A percentile compares a stretch with the other conserved stretches of the same genome.
Evolutionary conservation across 2,113 vertebrate species (phyloP).

Genomic region (Hassar affinis): DNA sequence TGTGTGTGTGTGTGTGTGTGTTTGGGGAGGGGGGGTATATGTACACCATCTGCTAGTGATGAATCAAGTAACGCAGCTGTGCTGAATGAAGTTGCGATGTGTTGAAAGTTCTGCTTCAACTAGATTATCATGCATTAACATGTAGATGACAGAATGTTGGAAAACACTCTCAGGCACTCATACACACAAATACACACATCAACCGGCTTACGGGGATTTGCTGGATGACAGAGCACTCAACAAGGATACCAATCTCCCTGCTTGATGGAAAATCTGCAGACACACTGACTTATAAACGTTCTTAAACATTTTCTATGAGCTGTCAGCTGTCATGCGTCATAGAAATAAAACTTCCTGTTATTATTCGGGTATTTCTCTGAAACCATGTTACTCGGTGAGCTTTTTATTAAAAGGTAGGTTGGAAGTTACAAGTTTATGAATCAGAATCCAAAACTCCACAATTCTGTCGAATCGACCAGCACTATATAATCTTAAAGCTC

Average conservation of each 20-base stretch:
- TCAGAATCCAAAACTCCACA: not conserved
- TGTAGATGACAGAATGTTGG: constrained; percentile 29
- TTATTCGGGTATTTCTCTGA: not conserved
- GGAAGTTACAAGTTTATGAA: not conserved
- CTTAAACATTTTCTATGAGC: not conserved
- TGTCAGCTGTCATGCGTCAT: not conserved
- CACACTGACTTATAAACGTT: constrained; percentile 26
- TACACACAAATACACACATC: constrained; percentile 57
- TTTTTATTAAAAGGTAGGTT: not conserved
- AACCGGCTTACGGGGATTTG: constrained; percentile 59
- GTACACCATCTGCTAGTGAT: constrained; percentile 35
- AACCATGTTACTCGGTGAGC: not conserved
- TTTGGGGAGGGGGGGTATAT: constrained; percentile 5
- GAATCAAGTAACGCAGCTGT: constrained; percentile 28
- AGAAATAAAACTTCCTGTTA: too few species aligned
- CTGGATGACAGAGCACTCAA: constrained; percentile 71
- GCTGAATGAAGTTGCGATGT: constrained; percentile 26
- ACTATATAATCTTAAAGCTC: not conserved
- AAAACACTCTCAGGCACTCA: not conserved
- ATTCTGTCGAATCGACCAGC: too few species aligned
- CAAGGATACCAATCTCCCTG: constrained; percentile 66
- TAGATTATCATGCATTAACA: constrained; percentile 4
- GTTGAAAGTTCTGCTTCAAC: constrained; percentile 2
- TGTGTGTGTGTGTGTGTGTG: constrained; percentile 4
- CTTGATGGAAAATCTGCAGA: constrained; percentile 54